phyloP scores from a whole-genome alignment of 2,113 vertebrate genomes.

The Halichoerus grypus region DNA sequence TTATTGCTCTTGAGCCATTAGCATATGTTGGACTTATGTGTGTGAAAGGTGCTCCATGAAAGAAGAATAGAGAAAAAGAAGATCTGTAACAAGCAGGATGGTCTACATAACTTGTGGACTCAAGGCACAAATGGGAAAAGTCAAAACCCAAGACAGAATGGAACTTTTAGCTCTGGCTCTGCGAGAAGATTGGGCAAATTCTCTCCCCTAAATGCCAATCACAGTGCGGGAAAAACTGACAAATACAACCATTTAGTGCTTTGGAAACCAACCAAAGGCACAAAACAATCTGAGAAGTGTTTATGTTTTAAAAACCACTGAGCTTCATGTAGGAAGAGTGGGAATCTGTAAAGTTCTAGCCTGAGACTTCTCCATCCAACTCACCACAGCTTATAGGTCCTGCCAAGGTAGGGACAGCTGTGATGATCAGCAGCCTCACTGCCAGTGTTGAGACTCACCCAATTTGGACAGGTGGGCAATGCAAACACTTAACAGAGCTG shows the following conservation, averaged over 20 bases:
- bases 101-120: background rate
- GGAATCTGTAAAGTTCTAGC: background rate
- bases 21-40: background rate
- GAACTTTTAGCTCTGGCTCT: background rate
- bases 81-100: background rate
- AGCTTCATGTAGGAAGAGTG: background rate
- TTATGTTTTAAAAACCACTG: background rate
- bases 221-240: background rate
- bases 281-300: background rate
- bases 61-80: background rate
- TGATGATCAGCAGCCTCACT: background rate
- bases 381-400: background rate
- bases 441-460: background rate
- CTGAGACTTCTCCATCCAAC: background rate
- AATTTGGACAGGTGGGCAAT: background rate
- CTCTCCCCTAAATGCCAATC: background rate
- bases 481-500: background rate
- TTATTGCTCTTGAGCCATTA: background rate
- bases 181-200: background rate
- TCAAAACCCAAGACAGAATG: background rate
- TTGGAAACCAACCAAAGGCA: background rate
- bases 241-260: background rate
- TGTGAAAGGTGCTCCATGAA: background rate
- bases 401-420: background rate
- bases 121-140: background rate